These are phyloP conservation scores for Hexactinellida sp. DNA, from an alignment of 37 sponge, comb jelly and placozoan species.

Conservation along the genomic window DNA sequence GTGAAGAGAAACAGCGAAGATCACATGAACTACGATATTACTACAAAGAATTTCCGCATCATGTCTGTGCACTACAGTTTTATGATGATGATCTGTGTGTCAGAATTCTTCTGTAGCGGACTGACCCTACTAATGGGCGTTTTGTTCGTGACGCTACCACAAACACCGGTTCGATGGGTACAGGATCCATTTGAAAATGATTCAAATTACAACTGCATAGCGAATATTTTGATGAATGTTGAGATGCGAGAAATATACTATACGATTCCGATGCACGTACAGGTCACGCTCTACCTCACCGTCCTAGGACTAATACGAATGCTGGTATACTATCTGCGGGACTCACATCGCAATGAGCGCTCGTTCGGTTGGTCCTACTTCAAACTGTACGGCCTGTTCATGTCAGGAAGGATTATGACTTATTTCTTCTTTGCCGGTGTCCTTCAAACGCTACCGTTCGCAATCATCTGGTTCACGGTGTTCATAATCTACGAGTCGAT, in stretches of 20 bases:
- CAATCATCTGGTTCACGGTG: not conserved
- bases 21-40: not conserved
- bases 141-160: not conserved
- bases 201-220: not conserved
- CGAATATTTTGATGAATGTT: not conserved
- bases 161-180: not conserved
- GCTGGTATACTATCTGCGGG: not conserved
- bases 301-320: not conserved
- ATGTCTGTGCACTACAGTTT: slow-evolving; percentile 5
- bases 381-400: not conserved
- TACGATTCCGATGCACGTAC: not conserved
- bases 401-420: not conserved
- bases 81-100: slow-evolving; percentile 8
- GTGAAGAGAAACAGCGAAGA: not conserved
- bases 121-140: not conserved
- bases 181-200: too few relatives aligned
- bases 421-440: slow-evolving; percentile 13
- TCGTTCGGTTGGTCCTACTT: slow-evolving; percentile 13
- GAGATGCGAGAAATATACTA: not conserved
- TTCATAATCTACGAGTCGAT: not conserved
- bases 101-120: not conserved
- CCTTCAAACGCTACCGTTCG: not conserved
- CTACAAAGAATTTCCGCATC: not conserved
- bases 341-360: slow-evolving; percentile 2
- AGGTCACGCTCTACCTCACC: slow-evolving; percentile 3